Percentiles rank a stretch among this genome's conserved stretches.
phyloP scores from a whole-genome alignment of 1,140 invertebrate species.

The Apis florea region DNA sequence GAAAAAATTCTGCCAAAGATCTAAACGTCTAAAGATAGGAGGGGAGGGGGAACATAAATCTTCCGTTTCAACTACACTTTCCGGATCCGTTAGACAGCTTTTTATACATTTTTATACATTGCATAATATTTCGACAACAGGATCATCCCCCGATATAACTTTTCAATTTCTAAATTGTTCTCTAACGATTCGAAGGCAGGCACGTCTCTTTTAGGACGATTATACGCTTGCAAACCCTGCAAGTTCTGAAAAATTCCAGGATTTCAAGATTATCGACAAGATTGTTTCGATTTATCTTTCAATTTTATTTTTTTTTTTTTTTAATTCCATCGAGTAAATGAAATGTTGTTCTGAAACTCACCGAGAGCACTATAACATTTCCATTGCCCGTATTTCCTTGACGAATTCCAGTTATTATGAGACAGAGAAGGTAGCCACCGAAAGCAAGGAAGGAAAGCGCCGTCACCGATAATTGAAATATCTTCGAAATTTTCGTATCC shows the following conservation, averaged over 20 bases:
- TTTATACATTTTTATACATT: constrained; percentile 49
- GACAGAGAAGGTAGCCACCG: constrained; percentile 87
- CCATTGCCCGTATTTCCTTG: constrained; percentile 58
- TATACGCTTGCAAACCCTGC: constrained; percentile 62
- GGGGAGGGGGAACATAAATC: no score
- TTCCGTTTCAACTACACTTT: not conserved
- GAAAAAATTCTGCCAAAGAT: not conserved
- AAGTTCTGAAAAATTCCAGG: constrained; percentile 62
- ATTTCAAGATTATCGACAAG: not conserved
- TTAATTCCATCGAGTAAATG: not conserved
- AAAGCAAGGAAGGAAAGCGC: constrained; percentile 89
- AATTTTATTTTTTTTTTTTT: no score
- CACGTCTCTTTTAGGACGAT: constrained; percentile 69
- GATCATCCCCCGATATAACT: constrained; percentile 75
- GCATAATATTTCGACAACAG: constrained; percentile 73
- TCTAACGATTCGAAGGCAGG: constrained; percentile 59
- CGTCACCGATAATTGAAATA: constrained; percentile 87
- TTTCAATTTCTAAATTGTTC: constrained; percentile 68
- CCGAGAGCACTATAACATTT: constrained; percentile 75
- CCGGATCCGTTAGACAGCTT: not conserved
- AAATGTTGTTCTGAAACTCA: constrained; percentile 57
- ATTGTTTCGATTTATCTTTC: not conserved
- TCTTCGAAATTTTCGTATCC: constrained; percentile 82
- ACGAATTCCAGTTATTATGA: constrained; percentile 86
- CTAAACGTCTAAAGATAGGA: no score